Evolutionary conservation across 2,113 vertebrate species (phyloP).

Genomic region (Numenius arquata): DNA sequence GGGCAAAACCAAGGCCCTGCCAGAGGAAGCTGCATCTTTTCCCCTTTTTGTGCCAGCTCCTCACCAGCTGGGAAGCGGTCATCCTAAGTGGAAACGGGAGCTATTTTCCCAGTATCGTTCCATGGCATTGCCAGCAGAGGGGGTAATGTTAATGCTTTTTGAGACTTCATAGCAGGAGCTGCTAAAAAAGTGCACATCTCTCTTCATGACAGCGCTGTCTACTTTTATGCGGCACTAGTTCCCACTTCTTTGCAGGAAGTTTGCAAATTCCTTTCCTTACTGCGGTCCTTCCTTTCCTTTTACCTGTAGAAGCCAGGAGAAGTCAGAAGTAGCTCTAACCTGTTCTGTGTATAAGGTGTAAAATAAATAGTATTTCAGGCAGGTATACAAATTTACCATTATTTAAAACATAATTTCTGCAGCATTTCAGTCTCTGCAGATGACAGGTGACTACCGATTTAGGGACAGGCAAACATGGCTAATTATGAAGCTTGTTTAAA

Average conservation of each 20-base stretch:
- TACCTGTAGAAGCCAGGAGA: background rate
- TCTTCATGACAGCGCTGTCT: no score
- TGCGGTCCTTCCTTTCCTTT: background rate
- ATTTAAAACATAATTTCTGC: background rate
- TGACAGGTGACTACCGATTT: background rate
- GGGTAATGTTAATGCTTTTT: background rate
- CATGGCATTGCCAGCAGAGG: background rate
- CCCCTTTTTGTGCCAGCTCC: background rate
- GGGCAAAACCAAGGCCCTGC: background rate
- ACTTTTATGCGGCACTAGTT: background rate
- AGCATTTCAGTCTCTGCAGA: background rate
- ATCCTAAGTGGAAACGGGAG: accelerated
- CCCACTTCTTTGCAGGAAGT: background rate
- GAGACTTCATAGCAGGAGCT: background rate
- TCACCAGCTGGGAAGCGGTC: background rate
- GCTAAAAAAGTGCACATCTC: no score
- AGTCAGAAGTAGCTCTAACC: background rate
- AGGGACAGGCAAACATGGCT: background rate
- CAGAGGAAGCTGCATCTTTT: background rate
- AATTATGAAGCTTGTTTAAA: background rate
- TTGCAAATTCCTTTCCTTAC: background rate
- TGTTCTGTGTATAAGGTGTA: background rate
- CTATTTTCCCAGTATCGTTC: background rate
- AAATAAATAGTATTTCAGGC: background rate
- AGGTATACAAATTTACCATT: background rate